A percentile compares a stretch with the other conserved stretches of the same genome.
These are phyloP conservation scores for Nylanderia fulva DNA, from an alignment of 1,140 invertebrate species.

Conservation along the genomic window DNA sequence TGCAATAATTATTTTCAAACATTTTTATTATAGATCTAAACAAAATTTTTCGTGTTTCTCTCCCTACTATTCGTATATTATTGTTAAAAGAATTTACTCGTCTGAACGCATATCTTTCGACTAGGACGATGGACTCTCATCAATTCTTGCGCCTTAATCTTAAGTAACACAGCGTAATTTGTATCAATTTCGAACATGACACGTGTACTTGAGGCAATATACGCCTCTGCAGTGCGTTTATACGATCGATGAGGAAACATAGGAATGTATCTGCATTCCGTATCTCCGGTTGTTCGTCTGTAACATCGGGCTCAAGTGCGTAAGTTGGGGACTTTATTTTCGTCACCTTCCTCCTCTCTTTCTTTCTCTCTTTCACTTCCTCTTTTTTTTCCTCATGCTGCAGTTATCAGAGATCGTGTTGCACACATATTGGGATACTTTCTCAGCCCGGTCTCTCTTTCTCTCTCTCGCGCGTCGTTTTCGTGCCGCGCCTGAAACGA, in stretches of 20 bases:
- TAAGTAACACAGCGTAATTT: neutral
- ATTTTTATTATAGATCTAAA: neutral
- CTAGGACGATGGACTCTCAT: neutral
- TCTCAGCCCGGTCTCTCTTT: constrained; percentile 45
- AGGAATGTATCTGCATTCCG: neutral
- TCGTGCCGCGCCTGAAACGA: constrained; percentile 58
- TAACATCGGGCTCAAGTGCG: neutral
- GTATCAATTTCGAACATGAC: neutral
- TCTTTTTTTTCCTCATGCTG: neutral
- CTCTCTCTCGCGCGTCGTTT: too few relatives aligned
- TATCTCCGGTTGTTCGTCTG: neutral
- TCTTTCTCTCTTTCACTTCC: neutral
- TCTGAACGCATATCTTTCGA: neutral
- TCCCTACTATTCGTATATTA: neutral
- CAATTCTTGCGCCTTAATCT: neutral
- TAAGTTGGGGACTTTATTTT: constrained; percentile 40
- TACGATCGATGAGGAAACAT: neutral
- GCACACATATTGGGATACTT: constrained; percentile 67
- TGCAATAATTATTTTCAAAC: constrained; percentile 5
- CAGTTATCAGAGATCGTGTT: constrained; percentile 47
- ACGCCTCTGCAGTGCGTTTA: constrained; percentile 2
- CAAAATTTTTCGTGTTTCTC: neutral
- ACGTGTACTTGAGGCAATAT: constrained; percentile 22
- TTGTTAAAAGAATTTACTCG: constrained; percentile 5
- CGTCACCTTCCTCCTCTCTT: neutral